Evolutionary conservation across 2,797 vertebrate genomes (phyloP).

Genomic region (Iguana delicatissima): DNA sequence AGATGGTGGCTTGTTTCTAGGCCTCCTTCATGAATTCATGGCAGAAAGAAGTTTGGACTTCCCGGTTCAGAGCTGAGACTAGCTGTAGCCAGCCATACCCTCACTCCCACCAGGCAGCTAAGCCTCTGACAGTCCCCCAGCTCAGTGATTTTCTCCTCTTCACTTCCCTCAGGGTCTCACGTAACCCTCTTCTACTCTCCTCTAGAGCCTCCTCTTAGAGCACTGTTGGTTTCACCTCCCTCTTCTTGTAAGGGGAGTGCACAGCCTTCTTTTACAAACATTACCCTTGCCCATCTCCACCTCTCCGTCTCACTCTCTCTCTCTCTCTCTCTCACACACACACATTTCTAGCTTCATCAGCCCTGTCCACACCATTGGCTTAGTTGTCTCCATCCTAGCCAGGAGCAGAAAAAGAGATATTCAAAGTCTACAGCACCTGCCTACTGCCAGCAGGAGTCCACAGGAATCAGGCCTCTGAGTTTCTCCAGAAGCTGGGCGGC

Average conservation of each 20-base stretch:
- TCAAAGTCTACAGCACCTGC: slow-evolving; percentile 13
- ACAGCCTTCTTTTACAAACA: background rate
- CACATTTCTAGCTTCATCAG: no score
- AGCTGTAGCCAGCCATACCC: background rate
- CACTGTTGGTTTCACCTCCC: background rate
- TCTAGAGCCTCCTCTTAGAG: background rate
- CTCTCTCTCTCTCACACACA: background rate
- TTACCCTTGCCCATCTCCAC: background rate
- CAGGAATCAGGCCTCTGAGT: background rate
- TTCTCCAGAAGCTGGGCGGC: background rate
- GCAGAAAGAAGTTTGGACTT: background rate
- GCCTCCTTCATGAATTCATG: no score
- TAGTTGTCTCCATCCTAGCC: background rate
- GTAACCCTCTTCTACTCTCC: no score
- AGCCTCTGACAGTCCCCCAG: no score
- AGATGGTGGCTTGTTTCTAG: background rate
- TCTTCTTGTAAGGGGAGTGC: fast-evolving
- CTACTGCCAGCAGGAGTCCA: fast-evolving
- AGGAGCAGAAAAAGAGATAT: background rate
- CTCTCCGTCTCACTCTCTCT: background rate
- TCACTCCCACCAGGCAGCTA: background rate
- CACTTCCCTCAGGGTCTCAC: background rate
- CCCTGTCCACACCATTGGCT: no score
- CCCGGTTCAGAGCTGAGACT: background rate
- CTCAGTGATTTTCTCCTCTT: no score